Evolutionary conservation across 2,797 vertebrate genomes (phyloP).

Genomic region (Aotus griseimembra): DNA sequence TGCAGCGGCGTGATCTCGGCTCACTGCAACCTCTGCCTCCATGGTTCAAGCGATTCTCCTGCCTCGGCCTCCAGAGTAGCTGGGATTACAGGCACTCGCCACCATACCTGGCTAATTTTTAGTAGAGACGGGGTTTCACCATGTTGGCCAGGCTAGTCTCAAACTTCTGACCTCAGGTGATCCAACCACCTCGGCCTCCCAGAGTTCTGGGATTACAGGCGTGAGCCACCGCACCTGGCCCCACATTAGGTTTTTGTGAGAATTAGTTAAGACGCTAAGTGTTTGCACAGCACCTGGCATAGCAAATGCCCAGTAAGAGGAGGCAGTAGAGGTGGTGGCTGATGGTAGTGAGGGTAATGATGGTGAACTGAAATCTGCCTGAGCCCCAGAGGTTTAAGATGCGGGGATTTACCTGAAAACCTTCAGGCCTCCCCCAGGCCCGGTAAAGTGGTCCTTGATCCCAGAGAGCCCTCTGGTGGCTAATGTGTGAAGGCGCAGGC

Average conservation of each 20-base stretch:
- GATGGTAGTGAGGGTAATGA: neutral
- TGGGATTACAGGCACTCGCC: neutral
- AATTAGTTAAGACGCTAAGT: neutral
- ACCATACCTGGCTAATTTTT: neutral
- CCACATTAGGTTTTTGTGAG: neutral
- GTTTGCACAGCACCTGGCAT: neutral
- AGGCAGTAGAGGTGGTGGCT: neutral
- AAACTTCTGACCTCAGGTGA: neutral
- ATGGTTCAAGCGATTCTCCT: neutral
- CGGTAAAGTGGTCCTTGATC: neutral
- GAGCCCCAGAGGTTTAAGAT: neutral
- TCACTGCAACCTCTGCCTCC: neutral
- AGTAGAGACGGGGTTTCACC: neutral
- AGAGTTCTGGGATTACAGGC: neutral
- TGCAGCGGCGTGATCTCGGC: neutral
- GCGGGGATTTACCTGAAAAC: neutral
- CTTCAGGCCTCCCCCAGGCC: fast-evolving
- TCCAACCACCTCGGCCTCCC: neutral
- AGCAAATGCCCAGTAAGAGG: neutral
- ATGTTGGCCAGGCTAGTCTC: neutral
- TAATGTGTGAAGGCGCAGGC: neutral
- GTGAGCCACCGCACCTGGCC: no score
- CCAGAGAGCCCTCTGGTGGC: constrained; percentile 47
- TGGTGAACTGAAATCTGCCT: neutral
- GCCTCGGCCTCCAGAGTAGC: neutral